Conservation (phyloP, 2,888 invertebrate genomes). For the Thalpophila matura region DNA sequence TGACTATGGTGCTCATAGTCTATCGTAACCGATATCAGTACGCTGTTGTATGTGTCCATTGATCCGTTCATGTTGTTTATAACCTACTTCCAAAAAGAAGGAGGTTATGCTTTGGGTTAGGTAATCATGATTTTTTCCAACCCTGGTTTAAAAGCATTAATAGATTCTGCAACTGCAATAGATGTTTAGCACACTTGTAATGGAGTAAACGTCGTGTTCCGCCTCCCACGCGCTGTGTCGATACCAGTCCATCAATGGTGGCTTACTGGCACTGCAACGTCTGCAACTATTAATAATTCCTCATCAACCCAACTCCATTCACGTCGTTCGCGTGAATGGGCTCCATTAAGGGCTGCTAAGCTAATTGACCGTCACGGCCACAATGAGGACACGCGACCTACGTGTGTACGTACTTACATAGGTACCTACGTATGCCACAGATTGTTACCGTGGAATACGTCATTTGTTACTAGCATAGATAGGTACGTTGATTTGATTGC, state of each 20-base stretch:
- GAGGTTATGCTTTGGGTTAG: too few relatives aligned
- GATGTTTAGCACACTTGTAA: slow-evolving; percentile 53
- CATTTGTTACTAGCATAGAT: slow-evolving; percentile 50
- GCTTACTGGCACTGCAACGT: slow-evolving; percentile 61
- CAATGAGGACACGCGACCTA: slow-evolving; percentile 77
- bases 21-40: slow-evolving; percentile 17
- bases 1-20: slow-evolving; percentile 22
- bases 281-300: slow-evolving; percentile 69
- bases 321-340: slow-evolving; percentile 80
- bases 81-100: too few relatives aligned
- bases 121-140: too few relatives aligned
- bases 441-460: slow-evolving; percentile 60
- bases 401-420: slow-evolving; percentile 24
- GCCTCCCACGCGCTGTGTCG: slow-evolving; percentile 62
- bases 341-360: slow-evolving; percentile 83
- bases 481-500: slow-evolving; percentile 41
- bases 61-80: too few relatives aligned
- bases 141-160: slow-evolving; percentile 10
- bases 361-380: slow-evolving; percentile 80
- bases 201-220: slow-evolving; percentile 59
- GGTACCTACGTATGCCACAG: too few relatives aligned
- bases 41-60: too few relatives aligned
- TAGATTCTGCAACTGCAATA: slow-evolving; percentile 34
- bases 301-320: slow-evolving; percentile 76
- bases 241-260: slow-evolving; percentile 65